Conservation (phyloP, 2,797 vertebrate species). For the Acanthurus lineatus region DNA sequence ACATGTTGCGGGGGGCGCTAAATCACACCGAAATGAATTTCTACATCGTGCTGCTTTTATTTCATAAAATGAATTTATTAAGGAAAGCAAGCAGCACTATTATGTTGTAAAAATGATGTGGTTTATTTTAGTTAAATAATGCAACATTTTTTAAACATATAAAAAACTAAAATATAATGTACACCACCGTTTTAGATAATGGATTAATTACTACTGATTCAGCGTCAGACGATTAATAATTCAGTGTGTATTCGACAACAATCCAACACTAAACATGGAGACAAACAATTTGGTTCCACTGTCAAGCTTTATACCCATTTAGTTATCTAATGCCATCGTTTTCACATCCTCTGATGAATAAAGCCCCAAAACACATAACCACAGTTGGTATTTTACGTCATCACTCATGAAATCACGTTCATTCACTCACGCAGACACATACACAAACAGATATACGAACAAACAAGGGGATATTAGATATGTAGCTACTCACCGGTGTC, state of each 20-base stretch:
- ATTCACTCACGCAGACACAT: conserved; percentile 10
- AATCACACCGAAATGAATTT: no score
- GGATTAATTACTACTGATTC: background rate
- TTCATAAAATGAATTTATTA: no score
- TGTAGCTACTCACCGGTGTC: conserved; percentile 82
- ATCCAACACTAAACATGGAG: background rate
- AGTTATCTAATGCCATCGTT: conserved; percentile 14
- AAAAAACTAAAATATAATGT: background rate
- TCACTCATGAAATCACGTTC: conserved; percentile 7
- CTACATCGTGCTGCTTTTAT: no score
- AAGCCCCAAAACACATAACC: background rate
- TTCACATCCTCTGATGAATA: background rate
- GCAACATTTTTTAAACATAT: background rate
- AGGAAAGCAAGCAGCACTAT: no score
- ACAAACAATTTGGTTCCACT: background rate
- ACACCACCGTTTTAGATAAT: background rate
- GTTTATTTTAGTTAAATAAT: no score
- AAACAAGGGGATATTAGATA: conserved; percentile 21
- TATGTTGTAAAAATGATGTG: no score
- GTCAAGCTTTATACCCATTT: conserved; percentile 4
- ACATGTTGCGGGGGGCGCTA: no score
- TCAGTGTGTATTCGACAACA: background rate
- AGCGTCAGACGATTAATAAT: background rate
- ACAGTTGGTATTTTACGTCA: conserved; percentile 23
- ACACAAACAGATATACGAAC: conserved; percentile 4